Evolutionary conservation across 2,113 vertebrate species (phyloP), one percentile per base, ranked within the genome.

Genomic region (Fukomys damarensis): DNA sequence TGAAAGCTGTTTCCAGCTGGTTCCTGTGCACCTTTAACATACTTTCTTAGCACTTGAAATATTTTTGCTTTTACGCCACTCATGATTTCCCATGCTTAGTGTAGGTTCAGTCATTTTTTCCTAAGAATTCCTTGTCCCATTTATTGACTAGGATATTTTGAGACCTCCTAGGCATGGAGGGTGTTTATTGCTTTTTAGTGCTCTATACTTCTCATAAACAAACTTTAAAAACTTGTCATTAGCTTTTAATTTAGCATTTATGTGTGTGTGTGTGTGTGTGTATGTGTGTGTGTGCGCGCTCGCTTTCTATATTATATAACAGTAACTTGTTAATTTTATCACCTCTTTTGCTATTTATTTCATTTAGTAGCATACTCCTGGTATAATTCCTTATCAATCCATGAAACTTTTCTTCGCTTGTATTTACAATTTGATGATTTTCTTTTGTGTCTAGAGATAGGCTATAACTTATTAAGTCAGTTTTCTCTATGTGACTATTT

Each of bases 1-100:
- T 11, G 24, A 89, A 92, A 92, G 59, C 77, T 70, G 92, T 68
- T 94, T 94, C 66, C 70, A 85, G 30, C 84, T 85, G 68, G 24
- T 56, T 92, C 38, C 61, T 63, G 20, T 87, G 35, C 24, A 79
- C 70, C 61, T 92, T 72, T 56, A 83, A 70, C 32, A 72, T 79
- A 90, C 46, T 35, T 65, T 88, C 54, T 89, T 72, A 79, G 38
- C 89, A 43, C 70, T 72, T 92, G 46, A 56, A 79, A 72, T 38
- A 24, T 41, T 61, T 94, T 89, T 79, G 66, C 54, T 79, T 84
- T 79, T 77, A 66, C 63, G n/a, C 13, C n/a, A 35, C 54, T 84
- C 41, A 84, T 58, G 4, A 81, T 87, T 85, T 80, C 13, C 9
- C 58, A 63, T 35, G 2, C 10, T 28, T 83, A 56, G 22, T 52